Base-by-base conservation (phyloP, 2,113 vertebrate genomes). In the Physeter macrocephalus region DNA sequence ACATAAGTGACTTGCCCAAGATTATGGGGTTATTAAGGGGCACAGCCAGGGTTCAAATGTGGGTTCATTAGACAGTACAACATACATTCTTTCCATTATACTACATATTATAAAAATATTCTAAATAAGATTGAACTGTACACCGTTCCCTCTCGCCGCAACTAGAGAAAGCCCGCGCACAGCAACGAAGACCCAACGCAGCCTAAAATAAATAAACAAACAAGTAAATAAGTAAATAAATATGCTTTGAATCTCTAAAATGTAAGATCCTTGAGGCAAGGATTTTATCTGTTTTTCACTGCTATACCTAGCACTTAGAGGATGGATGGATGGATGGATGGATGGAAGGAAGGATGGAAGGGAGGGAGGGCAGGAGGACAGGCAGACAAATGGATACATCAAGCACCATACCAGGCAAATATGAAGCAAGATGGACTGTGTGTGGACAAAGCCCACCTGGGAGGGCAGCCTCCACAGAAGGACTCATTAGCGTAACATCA, bases 1-100 rank as follows among this genome's bases (percentile, higher is more conserved):
- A 43, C 49, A 69, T 75, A 95, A 94, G 54, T n/a, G 83, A 89
- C 23, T 89, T 90, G 90, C 90, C 94, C 90, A 96, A 92, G 43
- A 74, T 4, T 6, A 92, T 0, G 0, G 43, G 86, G 92, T 43
- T 97, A 74, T 90, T 93, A 92, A 97, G 36, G 0, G 0, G 49
- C 71, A 93, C 71, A 95, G 71, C n/a, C 39, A 85, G 77, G 84
- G 88, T 97, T 91, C 86, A 88, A 90, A 96, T 94, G 69, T 96
- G 97, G 82, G 85, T 88, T 67, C 94, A n/a, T 90, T 64, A 52
- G n/a, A 74, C 31, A 94, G 89, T 29, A 95, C 1, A 84, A 64
- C 11, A 2, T 23, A 39, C 36, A 52, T 49, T 95, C 57, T 67
- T 84, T 77, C 39, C 27, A 66, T 80, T 84, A 27, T 31, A 74